Evolutionary conservation across 2,113 vertebrate species (phyloP).

Genomic region (Caloenas nicobarica): DNA sequence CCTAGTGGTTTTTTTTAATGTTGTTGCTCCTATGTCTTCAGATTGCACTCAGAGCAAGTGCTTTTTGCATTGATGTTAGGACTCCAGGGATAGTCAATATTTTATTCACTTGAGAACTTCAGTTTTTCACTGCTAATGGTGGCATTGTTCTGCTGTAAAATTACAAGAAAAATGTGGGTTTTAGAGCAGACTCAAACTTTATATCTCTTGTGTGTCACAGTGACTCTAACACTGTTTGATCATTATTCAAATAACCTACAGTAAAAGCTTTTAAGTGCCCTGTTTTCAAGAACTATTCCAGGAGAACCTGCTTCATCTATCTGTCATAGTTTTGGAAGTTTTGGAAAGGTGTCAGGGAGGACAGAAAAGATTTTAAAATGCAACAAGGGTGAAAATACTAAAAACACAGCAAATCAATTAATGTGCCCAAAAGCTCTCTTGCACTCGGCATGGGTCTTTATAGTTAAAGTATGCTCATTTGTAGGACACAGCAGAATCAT

Average conservation of each 20-base stretch:
- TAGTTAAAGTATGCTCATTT: not conserved
- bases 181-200: not conserved
- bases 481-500: not conserved
- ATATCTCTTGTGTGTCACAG: not conserved
- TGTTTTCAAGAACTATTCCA: not conserved
- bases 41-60: not conserved
- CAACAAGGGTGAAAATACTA: not conserved
- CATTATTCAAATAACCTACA: not conserved
- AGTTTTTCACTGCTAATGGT: not conserved
- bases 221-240: not conserved
- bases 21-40: not conserved
- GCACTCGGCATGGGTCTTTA: not conserved
- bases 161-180: not conserved
- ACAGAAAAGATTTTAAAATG: not conserved
- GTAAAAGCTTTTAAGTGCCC: not conserved
- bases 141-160: not conserved
- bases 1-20: not conserved
- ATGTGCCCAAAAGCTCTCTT: not conserved
- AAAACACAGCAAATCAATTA: not conserved
- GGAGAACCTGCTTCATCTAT: not conserved
- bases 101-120: not conserved
- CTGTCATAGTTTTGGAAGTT: not conserved
- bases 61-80: not conserved
- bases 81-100: not conserved
- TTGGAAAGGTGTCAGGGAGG: not conserved